Conservation (phyloP, 1,140 invertebrate species). For the Sinonovacula constricta region DNA sequence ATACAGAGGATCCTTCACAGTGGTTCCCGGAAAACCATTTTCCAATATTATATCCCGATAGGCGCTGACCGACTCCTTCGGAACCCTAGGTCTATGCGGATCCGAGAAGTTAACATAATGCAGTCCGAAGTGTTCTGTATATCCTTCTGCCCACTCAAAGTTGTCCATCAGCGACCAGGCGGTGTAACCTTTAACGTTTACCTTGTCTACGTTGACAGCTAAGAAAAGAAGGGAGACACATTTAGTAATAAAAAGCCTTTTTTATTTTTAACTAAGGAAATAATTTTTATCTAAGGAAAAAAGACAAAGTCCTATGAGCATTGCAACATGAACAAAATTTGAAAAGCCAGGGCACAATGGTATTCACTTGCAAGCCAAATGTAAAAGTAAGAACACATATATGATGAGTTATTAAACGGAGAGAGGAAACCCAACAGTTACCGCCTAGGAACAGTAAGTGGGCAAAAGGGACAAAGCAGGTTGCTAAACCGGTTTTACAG, state of each 20-base stretch:
- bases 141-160: slow-evolving; percentile 85
- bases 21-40: slow-evolving; percentile 57
- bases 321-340: too few species aligned
- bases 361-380: too few species aligned
- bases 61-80: slow-evolving; percentile 80
- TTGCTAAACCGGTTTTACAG: too few species aligned
- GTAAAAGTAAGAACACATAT: too few species aligned
- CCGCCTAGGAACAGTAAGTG: too few species aligned
- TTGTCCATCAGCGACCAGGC: slow-evolving; percentile 89
- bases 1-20: slow-evolving; percentile 32
- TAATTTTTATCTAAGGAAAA: not conserved
- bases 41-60: slow-evolving; percentile 56
- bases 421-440: too few species aligned
- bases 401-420: too few species aligned
- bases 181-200: slow-evolving; percentile 85
- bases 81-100: slow-evolving; percentile 83
- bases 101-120: slow-evolving; percentile 87
- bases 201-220: slow-evolving; percentile 81
- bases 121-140: slow-evolving; percentile 84
- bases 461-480: too few species aligned
- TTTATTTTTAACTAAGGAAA: not conserved
- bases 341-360: too few species aligned
- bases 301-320: too few species aligned
- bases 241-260: not conserved
- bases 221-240: slow-evolving; percentile 14